Base-by-base conservation (phyloP, 2,797 vertebrate genomes). In the Galagoides demidoff region DNA sequence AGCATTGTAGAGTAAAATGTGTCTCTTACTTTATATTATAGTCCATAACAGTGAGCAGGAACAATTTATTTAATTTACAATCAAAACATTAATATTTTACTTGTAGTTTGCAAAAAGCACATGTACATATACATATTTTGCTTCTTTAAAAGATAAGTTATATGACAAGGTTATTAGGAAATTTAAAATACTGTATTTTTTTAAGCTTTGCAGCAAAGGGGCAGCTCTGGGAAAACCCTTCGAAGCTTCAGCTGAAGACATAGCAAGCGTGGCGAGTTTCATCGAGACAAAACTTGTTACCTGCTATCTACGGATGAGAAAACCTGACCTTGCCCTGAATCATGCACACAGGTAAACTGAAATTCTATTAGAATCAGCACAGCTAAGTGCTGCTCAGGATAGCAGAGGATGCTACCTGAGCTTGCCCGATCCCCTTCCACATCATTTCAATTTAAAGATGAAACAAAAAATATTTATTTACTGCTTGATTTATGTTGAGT, bases 281-380 rank as follows among this genome's bases (percentile, higher is more conserved):
- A 98, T 98, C 92, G 98, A 99, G 97, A 98, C 98, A 89, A 98
- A 98, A 88, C 98, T 99, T 81, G 98, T 98, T 94, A 98, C 70
- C 55, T 99, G 98, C 97, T 98, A 90, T 95, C 97, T 99, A 74
- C 98, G 97, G 68, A 98, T 98, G 98, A 98, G 90, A 89, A 98
- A 97, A 88, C 98, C 98, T 16, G 97, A 98, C 59, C 96, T 52
- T 52, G 49, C 49, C 49, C 87, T 98, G 92, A 98, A 98, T 98
- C 98, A 99, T 88, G 98, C 98, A 9, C 98, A 99, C 97, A 98
- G 98, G 98, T 99, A 98, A 98, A 97, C 86, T 82, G 29, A 96
- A 95, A 95, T 73, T 73, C 79, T 82, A 52, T 52, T 52, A 52
- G 49, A 89, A 84, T 96, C 91, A 76, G 7, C 20, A 8, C 25